phyloP scores from a whole-genome alignment of 2,797 vertebrate genomes.

The Cyprinella venusta region DNA sequence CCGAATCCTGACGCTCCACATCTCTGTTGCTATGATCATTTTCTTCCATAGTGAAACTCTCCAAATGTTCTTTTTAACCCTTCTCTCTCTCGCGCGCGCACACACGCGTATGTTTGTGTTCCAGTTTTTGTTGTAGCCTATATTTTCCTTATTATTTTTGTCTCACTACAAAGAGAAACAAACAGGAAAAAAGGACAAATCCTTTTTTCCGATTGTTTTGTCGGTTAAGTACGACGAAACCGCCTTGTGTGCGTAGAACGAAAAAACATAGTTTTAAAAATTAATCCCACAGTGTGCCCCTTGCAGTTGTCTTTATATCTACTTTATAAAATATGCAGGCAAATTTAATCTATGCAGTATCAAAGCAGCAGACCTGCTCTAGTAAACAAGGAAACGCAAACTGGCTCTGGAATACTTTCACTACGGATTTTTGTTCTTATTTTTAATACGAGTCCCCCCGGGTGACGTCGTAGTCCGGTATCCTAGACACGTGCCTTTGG shows the following conservation, averaged over 20 bases:
- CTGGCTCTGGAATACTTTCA: conserved; percentile 88
- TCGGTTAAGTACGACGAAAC: conserved; percentile 61
- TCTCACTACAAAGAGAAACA: conserved; percentile 39
- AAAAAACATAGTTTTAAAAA: conserved; percentile 69
- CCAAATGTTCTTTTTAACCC: conserved; percentile 58
- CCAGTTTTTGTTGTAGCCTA: conserved; percentile 43
- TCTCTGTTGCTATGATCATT: conserved; percentile 73
- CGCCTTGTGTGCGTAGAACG: conserved; percentile 69
- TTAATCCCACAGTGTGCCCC: conserved; percentile 62
- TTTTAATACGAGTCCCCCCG: conserved; percentile 85
- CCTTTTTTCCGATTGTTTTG: conserved; percentile 35
- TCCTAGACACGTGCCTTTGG: conserved; percentile 91
- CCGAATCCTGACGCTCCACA: conserved; percentile 72
- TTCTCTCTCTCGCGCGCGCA: conserved; percentile 54
- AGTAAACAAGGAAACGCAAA: conserved; percentile 76
- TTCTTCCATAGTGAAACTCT: conserved; percentile 83
- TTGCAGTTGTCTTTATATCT: conserved; percentile 28
- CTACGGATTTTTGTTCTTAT: conserved; percentile 90
- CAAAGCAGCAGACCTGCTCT: conserved; percentile 59
- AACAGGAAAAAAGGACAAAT: conserved; percentile 43
- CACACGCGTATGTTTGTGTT: conserved; percentile 41
- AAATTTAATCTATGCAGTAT: neutral
- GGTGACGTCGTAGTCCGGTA: conserved; percentile 84
- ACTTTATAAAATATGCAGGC: conserved; percentile 15
- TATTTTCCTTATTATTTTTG: conserved; percentile 23